Evolutionary conservation across 1,140 invertebrate species (phyloP).

Genomic region (Zaprionus ornatus): DNA sequence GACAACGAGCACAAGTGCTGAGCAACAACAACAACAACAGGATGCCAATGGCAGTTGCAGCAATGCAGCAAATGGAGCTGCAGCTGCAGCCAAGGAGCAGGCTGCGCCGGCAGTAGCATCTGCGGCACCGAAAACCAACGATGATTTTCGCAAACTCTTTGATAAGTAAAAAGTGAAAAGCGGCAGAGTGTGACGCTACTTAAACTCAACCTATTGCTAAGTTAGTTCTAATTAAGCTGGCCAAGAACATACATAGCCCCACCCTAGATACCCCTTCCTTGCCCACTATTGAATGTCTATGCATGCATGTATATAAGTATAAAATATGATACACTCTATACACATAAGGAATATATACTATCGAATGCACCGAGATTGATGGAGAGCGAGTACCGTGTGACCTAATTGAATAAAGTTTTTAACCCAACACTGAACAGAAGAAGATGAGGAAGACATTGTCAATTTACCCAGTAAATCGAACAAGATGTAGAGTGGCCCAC

Average conservation of each 20-base stretch:
- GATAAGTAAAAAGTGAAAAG: constrained; percentile 10
- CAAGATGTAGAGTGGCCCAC: no score
- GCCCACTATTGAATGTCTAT: background rate
- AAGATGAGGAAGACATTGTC: background rate
- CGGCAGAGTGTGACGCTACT: background rate
- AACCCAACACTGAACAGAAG: background rate
- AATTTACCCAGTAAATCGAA: background rate
- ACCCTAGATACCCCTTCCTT: background rate
- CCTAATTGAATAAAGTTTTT: constrained; percentile 29
- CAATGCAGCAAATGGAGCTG: constrained; percentile 15
- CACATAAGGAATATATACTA: background rate
- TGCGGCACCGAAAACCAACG: constrained; percentile 62
- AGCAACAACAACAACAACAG: background rate
- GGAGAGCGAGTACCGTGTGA: constrained; percentile 12
- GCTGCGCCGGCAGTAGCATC: background rate
- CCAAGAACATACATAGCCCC: background rate
- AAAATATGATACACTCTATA: background rate
- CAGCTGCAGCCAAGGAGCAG: background rate
- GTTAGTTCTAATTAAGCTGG: background rate
- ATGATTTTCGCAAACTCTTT: constrained; percentile 73
- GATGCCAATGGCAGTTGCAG: constrained; percentile 22
- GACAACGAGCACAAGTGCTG: background rate
- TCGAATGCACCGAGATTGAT: no score
- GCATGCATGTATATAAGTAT: background rate
- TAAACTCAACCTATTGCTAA: constrained; percentile 10